A percentile compares a stretch with the other conserved stretches of the same genome.
phyloP scores from a whole-genome alignment of 2,888 invertebrate species.

The Sinodicranocentrus sp. region DNA sequence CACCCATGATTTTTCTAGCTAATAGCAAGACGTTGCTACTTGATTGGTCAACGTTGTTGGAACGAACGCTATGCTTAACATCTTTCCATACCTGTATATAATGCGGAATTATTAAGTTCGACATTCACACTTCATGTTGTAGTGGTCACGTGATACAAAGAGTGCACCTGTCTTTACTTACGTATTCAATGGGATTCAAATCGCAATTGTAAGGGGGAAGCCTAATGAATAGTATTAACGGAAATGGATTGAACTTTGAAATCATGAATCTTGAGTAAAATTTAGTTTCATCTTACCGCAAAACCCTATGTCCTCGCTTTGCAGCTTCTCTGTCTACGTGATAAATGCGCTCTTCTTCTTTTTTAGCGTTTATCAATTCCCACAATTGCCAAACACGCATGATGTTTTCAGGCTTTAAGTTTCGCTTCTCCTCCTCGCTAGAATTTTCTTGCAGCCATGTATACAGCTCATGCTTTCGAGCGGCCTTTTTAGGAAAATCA shows the following conservation, averaged over 20 bases:
- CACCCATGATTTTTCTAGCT: neutral
- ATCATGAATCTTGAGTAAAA: no score
- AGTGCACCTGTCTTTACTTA: slow-evolving; percentile 38
- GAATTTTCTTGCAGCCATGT: slow-evolving; percentile 16
- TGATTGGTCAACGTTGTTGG: neutral
- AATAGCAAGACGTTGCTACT: neutral
- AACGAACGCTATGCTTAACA: no score
- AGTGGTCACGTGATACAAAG: neutral
- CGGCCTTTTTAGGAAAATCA: neutral
- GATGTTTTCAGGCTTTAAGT: neutral
- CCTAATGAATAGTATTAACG: no score
- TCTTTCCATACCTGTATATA: neutral
- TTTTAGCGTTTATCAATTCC: neutral
- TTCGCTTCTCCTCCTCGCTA: neutral
- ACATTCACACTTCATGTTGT: neutral
- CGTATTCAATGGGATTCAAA: slow-evolving; percentile 22
- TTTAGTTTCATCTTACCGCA: no score
- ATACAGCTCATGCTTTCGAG: neutral
- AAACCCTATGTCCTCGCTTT: neutral
- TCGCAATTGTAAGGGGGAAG: slow-evolving; percentile 46
- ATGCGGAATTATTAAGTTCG: no score
- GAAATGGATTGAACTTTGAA: no score
- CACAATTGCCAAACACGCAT: neutral
- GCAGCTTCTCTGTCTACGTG: neutral
- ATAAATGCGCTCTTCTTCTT: neutral